Evolutionary conservation across 2,113 vertebrate genomes (phyloP).

Genomic region (Pteronura brasiliensis): DNA sequence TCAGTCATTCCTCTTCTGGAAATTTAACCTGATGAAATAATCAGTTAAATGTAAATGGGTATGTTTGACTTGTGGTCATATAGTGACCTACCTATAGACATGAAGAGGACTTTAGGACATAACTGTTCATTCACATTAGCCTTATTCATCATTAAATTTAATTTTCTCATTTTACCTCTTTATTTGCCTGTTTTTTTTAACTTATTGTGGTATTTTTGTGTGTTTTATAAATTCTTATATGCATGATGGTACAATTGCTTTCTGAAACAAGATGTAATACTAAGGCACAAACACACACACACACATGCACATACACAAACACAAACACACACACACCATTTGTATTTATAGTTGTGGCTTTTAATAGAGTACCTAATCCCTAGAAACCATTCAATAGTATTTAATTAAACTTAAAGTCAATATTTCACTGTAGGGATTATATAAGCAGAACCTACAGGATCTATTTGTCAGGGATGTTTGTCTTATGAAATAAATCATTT

Average conservation of each 20-base stretch:
- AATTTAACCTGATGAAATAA: background rate
- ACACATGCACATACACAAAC: fast-evolving
- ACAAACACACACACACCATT: background rate
- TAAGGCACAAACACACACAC: background rate
- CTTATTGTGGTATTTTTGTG: background rate
- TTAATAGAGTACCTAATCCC: background rate
- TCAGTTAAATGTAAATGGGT: background rate
- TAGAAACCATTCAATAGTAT: background rate
- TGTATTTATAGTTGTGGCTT: background rate
- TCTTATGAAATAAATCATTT: background rate
- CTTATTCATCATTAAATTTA: background rate
- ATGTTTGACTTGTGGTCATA: background rate
- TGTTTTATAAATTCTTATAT: background rate
- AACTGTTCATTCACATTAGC: background rate
- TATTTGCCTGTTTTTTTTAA: background rate
- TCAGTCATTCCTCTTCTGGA: background rate
- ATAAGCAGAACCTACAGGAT: background rate
- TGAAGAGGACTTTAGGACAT: background rate
- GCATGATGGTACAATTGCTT: background rate
- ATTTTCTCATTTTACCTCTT: background rate
- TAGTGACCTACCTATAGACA: background rate
- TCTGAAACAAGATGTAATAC: background rate
- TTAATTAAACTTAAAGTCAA: background rate
- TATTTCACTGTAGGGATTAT: background rate
- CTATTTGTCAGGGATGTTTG: background rate